These are phyloP conservation scores for Hypocryptadius cinnamomeus DNA, from an alignment of 2,113 vertebrate species.

Conservation along the genomic window DNA sequence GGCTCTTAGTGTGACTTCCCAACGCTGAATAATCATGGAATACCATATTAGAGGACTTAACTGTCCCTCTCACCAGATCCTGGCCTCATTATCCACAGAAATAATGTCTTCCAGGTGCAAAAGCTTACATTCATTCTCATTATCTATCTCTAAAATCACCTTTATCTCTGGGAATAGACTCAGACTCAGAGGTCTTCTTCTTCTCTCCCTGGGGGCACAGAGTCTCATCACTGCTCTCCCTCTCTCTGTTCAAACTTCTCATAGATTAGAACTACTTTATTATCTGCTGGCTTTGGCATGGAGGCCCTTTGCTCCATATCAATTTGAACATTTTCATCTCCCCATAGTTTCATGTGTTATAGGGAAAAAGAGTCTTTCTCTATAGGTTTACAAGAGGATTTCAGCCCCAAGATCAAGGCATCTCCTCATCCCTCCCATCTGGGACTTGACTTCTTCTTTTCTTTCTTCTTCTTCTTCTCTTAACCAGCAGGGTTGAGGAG, in stretches of 20 bases:
- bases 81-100: background rate
- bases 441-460: background rate
- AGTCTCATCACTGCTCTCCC: background rate
- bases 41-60: accelerated
- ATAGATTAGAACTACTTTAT: background rate
- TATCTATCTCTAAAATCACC: background rate
- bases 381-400: background rate
- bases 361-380: background rate
- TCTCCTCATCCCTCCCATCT: background rate
- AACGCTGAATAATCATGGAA: background rate
- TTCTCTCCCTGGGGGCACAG: background rate
- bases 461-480: background rate
- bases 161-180: background rate
- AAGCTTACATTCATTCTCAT: background rate
- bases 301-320: background rate
- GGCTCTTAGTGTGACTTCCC: background rate
- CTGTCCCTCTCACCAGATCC: background rate
- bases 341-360: background rate
- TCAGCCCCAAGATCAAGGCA: background rate
- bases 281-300: background rate
- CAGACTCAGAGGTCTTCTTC: background rate
- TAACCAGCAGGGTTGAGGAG: background rate
- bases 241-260: background rate
- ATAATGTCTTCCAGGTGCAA: background rate
- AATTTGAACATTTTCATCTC: background rate